Evolutionary conservation across 2,888 invertebrate genomes (phyloP).

Genomic region (Drosophila neutralis): DNA sequence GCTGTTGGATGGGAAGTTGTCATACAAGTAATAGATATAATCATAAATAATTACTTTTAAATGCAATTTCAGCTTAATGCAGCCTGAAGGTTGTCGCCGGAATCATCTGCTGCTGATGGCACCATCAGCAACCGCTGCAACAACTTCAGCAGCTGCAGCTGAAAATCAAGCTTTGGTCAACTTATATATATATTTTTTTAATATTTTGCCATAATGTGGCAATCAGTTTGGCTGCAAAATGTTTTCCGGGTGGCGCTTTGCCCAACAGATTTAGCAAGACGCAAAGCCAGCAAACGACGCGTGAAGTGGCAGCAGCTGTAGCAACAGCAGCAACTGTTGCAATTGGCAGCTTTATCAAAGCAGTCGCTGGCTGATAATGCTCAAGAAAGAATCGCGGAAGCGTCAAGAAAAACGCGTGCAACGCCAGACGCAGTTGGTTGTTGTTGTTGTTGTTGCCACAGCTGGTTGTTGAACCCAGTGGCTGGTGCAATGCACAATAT

Average conservation of each 20-base stretch:
- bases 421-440: constrained; percentile 23
- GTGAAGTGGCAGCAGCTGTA: constrained; percentile 44
- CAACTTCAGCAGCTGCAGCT: constrained; percentile 19
- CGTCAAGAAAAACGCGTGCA: constrained; percentile 77
- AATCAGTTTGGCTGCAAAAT: constrained; percentile 46
- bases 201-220: constrained; percentile 45
- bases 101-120: constrained; percentile 11
- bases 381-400: constrained; percentile 75
- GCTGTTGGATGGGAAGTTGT: not conserved
- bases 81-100: constrained; percentile 1
- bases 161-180: constrained; percentile 34
- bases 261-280: constrained; percentile 37
- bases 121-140: not conserved
- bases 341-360: constrained; percentile 59
- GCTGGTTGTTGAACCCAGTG: constrained; percentile 66
- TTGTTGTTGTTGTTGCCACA: constrained; percentile 34
- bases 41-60: not conserved
- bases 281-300: constrained; percentile 55
- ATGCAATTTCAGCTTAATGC: not conserved
- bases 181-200: constrained; percentile 21
- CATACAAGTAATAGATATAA: not conserved
- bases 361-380: constrained; percentile 53
- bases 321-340: constrained; percentile 40
- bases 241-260: constrained; percentile 67
- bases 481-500: constrained; percentile 58